Conservation (phyloP, 2,113 vertebrate species). For the Petromus typicus region DNA sequence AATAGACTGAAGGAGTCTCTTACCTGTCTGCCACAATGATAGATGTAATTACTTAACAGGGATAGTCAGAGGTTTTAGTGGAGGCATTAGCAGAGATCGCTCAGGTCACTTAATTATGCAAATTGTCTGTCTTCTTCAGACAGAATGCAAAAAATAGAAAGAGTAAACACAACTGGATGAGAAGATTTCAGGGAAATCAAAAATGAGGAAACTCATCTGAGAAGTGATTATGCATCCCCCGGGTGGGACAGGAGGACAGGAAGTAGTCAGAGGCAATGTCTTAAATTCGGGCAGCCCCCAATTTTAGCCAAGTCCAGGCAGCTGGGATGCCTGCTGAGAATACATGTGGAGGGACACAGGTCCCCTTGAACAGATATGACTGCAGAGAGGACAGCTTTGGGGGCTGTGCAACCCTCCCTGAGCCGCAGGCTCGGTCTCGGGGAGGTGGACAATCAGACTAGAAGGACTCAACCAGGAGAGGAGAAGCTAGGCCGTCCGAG, state of each 20-base stretch:
- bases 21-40: constrained; percentile 86
- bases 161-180: constrained; percentile 88
- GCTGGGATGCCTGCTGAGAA: neutral
- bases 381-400: neutral
- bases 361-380: constrained; percentile 28
- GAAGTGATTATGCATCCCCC: constrained; percentile 49
- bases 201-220: constrained; percentile 50
- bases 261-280: neutral
- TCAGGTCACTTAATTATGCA: constrained; percentile 87
- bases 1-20: constrained; percentile 84
- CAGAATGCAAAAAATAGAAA: constrained; percentile 83
- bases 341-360: neutral
- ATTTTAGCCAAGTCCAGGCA: neutral
- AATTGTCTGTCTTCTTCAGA: constrained; percentile 85
- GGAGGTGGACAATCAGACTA: constrained; percentile 1
- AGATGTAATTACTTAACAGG: constrained; percentile 84
- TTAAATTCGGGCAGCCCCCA: neutral
- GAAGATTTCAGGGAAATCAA: constrained; percentile 77
- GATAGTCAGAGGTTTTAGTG: constrained; percentile 84
- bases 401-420: neutral
- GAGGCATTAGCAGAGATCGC: constrained; percentile 86
- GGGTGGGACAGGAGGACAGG: neutral
- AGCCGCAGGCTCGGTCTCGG: neutral
- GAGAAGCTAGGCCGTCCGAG: neutral
- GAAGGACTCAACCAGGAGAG: neutral